These are phyloP conservation scores for Bruchidius siliquastri DNA, from an alignment of 2,888 invertebrate genomes.

Conservation along the genomic window DNA sequence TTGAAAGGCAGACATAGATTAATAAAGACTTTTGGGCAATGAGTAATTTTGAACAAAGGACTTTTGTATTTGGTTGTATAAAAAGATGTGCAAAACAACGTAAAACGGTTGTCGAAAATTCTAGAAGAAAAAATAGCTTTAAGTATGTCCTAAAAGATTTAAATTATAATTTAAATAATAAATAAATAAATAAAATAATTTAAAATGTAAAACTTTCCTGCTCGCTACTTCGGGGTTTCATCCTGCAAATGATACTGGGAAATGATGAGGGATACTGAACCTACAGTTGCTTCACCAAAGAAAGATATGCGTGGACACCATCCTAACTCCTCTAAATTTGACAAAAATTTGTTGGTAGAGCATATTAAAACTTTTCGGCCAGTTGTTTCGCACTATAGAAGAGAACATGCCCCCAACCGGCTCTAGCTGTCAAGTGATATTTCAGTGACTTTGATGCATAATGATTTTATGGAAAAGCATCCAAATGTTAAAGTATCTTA, in stretches of 20 bases:
- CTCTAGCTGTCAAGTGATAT: conserved; percentile 23
- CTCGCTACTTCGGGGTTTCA: conserved; percentile 5
- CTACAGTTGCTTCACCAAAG: conserved; percentile 5
- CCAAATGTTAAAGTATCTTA: conserved; percentile 7
- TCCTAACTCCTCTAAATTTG: conserved; percentile 7
- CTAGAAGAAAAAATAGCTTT: conserved; percentile 3
- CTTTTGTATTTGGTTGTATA: conserved; percentile 13
- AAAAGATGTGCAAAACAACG: conserved; percentile 12
- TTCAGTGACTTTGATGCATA: conserved; percentile 21
- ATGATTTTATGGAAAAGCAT: conserved; percentile 22
- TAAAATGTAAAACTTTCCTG: conserved; percentile 3
- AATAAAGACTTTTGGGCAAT: conserved; percentile 17
- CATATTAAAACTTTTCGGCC: conserved; percentile 11
- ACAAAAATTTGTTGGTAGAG: conserved; percentile 7
- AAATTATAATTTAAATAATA: too few species aligned
- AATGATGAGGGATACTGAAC: conserved; percentile 7
- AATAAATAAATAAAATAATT: background rate
- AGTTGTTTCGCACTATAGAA: conserved; percentile 21
- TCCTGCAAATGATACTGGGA: conserved; percentile 10
- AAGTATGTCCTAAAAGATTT: conserved; percentile 7
- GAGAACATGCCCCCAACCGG: conserved; percentile 25
- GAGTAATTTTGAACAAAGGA: conserved; percentile 11
- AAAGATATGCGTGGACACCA: conserved; percentile 7
- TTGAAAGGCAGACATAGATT: conserved; percentile 11
- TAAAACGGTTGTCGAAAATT: background rate